These are phyloP conservation scores for Charanyca ferruginea DNA, from an alignment of 2,888 invertebrate genomes.

Conservation along the genomic window DNA sequence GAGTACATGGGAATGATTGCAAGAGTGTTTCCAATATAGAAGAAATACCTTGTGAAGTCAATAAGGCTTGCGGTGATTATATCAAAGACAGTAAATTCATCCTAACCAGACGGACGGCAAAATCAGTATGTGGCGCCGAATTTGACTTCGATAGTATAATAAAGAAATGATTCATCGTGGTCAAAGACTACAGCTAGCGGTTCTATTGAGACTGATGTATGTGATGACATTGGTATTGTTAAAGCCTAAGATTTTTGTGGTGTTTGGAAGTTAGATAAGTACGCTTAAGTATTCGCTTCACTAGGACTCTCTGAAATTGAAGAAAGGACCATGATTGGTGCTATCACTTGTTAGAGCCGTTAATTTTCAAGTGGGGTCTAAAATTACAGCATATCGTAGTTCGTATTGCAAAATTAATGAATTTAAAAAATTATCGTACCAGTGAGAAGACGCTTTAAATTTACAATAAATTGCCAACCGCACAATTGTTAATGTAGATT, in stretches of 20 bases:
- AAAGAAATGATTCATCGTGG: conserved; percentile 84
- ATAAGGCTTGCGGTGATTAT: conserved; percentile 81
- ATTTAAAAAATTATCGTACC: conserved; percentile 71
- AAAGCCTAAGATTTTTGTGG: conserved; percentile 66
- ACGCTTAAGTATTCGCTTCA: conserved; percentile 70
- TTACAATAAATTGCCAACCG: conserved; percentile 82
- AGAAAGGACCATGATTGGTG: conserved; percentile 64
- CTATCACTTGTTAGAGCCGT: conserved; percentile 69
- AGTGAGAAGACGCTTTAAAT: conserved; percentile 82
- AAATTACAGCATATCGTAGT: conserved; percentile 82
- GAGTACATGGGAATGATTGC: conserved; percentile 68
- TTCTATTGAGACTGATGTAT: conserved; percentile 88
- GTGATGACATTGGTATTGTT: conserved; percentile 81
- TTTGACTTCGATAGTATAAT: conserved; percentile 82
- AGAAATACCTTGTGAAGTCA: conserved; percentile 79
- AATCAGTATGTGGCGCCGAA: conserved; percentile 77
- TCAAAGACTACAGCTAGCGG: conserved; percentile 72
- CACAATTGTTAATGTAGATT: conserved; percentile 77
- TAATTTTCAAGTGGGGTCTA: conserved; percentile 70
- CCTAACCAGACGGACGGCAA: conserved; percentile 81
- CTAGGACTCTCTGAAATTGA: conserved; percentile 65
- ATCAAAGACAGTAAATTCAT: conserved; percentile 80
- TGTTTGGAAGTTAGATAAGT: conserved; percentile 73
- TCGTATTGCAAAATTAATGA: conserved; percentile 73
- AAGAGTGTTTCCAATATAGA: conserved; percentile 72